Percentiles rank a stretch among this genome's conserved stretches.
phyloP scores from a whole-genome alignment of 2,888 invertebrate species.

The Cyclophora punctaria region DNA sequence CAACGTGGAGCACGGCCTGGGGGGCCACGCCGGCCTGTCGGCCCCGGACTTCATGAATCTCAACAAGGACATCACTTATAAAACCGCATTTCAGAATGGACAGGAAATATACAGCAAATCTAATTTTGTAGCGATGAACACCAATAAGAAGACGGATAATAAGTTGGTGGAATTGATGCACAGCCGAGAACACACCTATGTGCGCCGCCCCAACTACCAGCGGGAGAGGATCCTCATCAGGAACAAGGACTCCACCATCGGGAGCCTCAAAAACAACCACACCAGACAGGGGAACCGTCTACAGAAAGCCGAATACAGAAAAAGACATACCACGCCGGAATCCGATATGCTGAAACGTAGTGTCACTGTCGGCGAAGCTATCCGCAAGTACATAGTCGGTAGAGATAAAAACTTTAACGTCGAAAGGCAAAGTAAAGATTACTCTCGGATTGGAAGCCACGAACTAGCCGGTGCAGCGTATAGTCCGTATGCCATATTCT shows the following conservation, averaged over 20 bases:
- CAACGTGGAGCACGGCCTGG: not conserved
- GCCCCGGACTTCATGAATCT: too few relatives aligned
- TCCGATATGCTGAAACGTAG: conserved; percentile 25
- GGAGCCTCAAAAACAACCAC: conserved; percentile 20
- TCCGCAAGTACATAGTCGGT: conserved; percentile 31
- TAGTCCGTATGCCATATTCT: conserved; percentile 46
- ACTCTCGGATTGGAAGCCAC: conserved; percentile 25
- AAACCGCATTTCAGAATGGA: too few relatives aligned
- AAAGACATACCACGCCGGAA: conserved; percentile 18
- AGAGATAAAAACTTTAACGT: conserved; percentile 24
- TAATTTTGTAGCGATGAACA: too few relatives aligned
- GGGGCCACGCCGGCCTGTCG: not conserved
- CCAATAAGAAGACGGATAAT: too few relatives aligned
- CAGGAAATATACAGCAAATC: too few relatives aligned
- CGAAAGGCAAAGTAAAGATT: conserved; percentile 12
- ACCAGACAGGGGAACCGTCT: conserved; percentile 17
- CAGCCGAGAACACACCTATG: too few relatives aligned
- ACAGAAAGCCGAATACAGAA: conserved; percentile 19
- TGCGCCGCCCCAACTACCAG: conserved; percentile 2
- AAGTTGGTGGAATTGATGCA: too few relatives aligned
- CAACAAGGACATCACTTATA: too few relatives aligned
- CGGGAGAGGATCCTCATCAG: conserved; percentile 16
- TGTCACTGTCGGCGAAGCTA: conserved; percentile 20
- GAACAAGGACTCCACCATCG: conserved; percentile 25
- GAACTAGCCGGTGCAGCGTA: conserved; percentile 26